phyloP scores from a whole-genome alignment of 2,888 invertebrate genomes.

The Chloroclystis v-ata region DNA sequence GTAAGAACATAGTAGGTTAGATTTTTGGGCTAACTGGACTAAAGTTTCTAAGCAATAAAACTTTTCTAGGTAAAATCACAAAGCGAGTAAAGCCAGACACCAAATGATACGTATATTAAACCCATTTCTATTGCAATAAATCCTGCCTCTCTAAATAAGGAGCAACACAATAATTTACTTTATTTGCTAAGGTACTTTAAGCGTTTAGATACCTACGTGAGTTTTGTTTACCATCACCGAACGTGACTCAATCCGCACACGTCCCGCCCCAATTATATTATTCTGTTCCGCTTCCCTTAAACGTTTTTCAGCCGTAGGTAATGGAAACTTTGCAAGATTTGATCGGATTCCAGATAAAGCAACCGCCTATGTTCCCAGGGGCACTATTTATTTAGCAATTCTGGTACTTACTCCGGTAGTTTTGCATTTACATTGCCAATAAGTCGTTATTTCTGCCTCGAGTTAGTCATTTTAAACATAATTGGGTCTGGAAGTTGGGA shows the following conservation, averaged over 20 bases:
- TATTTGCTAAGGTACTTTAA: not conserved
- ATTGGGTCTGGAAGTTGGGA: not conserved
- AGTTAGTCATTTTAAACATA: slow-evolving; percentile 1
- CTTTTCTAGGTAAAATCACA: too few relatives aligned
- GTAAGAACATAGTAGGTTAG: too few relatives aligned
- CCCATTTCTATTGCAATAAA: not conserved
- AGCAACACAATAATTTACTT: not conserved
- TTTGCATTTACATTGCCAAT: slow-evolving; percentile 17
- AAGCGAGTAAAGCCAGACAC: too few relatives aligned
- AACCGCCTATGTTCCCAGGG: slow-evolving; percentile 28
- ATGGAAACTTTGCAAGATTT: slow-evolving; percentile 33
- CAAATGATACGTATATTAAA: too few relatives aligned
- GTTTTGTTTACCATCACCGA: slow-evolving; percentile 32
- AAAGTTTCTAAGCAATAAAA: too few relatives aligned
- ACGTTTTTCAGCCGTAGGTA: slow-evolving; percentile 32
- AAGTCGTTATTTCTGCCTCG: slow-evolving; percentile 3
- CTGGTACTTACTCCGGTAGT: slow-evolving; percentile 24
- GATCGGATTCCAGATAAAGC: slow-evolving; percentile 32
- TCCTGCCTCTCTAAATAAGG: not conserved
- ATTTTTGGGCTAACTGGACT: too few relatives aligned
- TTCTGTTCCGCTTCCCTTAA: slow-evolving; percentile 30
- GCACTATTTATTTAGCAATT: slow-evolving; percentile 32
- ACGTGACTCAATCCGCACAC: slow-evolving; percentile 32
- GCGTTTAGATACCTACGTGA: slow-evolving; percentile 3
- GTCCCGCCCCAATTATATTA: slow-evolving; percentile 30